These are phyloP conservation scores for Leptinotarsa rubiginosa DNA, from an alignment of 2,888 invertebrate genomes.

Conservation along the genomic window DNA sequence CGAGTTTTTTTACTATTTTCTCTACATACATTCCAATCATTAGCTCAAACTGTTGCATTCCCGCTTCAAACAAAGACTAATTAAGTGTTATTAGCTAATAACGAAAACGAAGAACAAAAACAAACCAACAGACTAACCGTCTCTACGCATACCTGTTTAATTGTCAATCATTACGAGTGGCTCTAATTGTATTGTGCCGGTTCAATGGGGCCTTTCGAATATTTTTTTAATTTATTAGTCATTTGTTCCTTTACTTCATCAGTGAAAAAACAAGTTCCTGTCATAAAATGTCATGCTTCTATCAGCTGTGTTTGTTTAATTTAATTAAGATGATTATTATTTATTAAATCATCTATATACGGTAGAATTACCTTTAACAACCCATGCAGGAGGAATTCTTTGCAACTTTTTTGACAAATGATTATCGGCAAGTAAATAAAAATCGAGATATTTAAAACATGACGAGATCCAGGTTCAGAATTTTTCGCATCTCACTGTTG, in stretches of 20 bases:
- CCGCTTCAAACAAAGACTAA: conserved; percentile 23
- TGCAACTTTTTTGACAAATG: not conserved
- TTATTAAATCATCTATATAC: conserved; percentile 20
- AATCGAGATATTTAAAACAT: not conserved
- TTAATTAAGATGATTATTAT: conserved; percentile 19
- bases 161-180: conserved; percentile 37
- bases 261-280: conserved; percentile 4
- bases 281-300: conserved; percentile 13
- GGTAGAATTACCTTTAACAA: not conserved
- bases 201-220: conserved; percentile 16
- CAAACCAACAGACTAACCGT: conserved; percentile 25
- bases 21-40: not conserved
- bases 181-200: conserved; percentile 33
- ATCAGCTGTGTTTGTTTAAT: conserved; percentile 4
- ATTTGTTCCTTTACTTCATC: not conserved
- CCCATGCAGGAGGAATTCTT: not conserved
- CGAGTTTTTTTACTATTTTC: not conserved
- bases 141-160: conserved; percentile 35
- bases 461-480: not conserved
- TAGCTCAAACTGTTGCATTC: conserved; percentile 18
- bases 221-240: not conserved
- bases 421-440: not conserved
- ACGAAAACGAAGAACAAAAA: not conserved
- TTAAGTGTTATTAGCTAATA: conserved; percentile 27
- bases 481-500: not conserved